Evolutionary conservation across 2,113 vertebrate species (phyloP), one percentile per base, ranked within the genome.

Genomic region (Syrmaticus mikado): DNA sequence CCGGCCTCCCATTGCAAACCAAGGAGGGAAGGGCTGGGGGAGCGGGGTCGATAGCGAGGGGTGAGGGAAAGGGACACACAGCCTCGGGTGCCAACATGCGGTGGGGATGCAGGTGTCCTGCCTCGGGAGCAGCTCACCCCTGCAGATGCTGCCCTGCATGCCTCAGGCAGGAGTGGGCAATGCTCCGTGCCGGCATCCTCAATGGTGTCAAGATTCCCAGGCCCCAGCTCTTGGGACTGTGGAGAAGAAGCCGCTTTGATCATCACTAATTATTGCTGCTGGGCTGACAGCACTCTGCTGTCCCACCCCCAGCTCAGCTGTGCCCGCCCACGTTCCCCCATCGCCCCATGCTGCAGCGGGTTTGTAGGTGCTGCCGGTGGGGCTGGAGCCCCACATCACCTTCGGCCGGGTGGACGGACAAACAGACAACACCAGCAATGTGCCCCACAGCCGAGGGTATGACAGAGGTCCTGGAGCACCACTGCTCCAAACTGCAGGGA

Each of bases 211-310:
- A 64, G 83, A 46, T 93, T 93, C 83, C 85, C 82, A 32, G 45
- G 71, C 92, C 67, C 25, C 71, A n/a, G 1, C 34, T 43, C 9
- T 7, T 78, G 4, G 74, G 17, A 87, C 82, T 91, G 90, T 81
- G 25, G 36, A 75, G 89, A 91, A 91, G 88, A 66, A 91, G 73
- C 32, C 3, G 48, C 92, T 95, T 97, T 95, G 94, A 96, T 97
- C 92, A 75, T 5, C 0, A 19, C 64, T 94, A 53, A 86, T 89
- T 64, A 73, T n/a, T 25, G 74, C 84, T 82, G 64, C 3, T 0
- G 74, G 87, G 55, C 70, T 95, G 92, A 45, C 86, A 83, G 90
- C 66, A 84, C 65, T 24, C 81, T 32, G 73, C 91, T 43, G 87
- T 41, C 77, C 87, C 83, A 55, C 48, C 67, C 71, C 41, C 61